Evolutionary conservation across 2,113 vertebrate species (phyloP).

Genomic region (Pseudopipra pipra): DNA sequence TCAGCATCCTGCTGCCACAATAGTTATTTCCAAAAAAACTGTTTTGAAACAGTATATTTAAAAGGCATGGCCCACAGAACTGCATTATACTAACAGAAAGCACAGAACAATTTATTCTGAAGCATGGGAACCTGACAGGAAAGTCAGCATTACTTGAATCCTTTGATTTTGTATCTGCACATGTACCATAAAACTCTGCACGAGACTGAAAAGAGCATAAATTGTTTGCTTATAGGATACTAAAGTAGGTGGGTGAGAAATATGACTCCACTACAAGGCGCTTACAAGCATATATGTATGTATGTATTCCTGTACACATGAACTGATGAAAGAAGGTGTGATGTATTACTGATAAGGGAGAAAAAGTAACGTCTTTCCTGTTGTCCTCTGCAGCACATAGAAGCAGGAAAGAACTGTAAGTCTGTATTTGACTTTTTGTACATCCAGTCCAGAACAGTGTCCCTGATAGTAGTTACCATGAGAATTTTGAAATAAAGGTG

Average conservation of each 20-base stretch:
- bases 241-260: neutral
- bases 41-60: neutral
- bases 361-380: neutral
- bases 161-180: neutral
- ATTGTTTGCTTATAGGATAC: neutral
- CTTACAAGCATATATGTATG: neutral
- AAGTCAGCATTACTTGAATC: neutral
- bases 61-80: neutral
- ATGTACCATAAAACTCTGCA: neutral
- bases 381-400: neutral
- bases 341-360: neutral
- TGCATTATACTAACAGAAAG: neutral
- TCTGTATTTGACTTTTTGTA: neutral
- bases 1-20: slow-evolving; percentile 32
- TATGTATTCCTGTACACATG: neutral
- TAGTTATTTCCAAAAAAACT: slow-evolving; percentile 6
- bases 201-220: neutral
- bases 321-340: neutral
- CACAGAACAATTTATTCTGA: neutral
- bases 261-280: neutral
- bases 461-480: neutral
- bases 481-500: neutral
- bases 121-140: neutral
- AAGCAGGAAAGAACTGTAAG: neutral
- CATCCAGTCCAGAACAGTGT: neutral